Evolutionary conservation across 2,113 vertebrate genomes (phyloP).

Genomic region (Anguilla rostrata): DNA sequence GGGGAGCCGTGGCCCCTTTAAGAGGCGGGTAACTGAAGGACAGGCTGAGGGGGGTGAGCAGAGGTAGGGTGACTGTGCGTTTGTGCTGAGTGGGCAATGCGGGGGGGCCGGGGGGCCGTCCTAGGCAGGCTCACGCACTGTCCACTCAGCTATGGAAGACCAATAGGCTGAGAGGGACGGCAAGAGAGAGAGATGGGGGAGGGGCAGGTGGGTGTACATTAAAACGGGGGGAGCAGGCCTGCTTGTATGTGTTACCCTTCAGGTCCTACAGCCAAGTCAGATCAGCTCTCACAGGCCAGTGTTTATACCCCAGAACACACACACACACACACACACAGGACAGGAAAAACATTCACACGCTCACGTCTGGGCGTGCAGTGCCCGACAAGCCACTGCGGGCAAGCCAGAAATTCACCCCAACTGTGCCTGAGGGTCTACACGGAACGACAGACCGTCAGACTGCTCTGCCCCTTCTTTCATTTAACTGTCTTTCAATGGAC

Average conservation of each 20-base stretch:
- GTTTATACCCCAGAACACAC: not conserved
- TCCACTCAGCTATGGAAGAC: not conserved
- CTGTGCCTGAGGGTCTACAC: not conserved
- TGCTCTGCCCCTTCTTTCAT: not conserved
- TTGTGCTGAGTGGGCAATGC: constrained; percentile 23
- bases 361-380: not conserved
- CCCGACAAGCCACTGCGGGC: not conserved
- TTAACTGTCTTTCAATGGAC: not conserved
- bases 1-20: not conserved
- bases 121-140: not conserved
- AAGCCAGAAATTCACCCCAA: not conserved
- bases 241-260: not conserved
- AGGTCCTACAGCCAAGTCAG: not conserved
- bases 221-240: not conserved
- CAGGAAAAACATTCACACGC: not conserved
- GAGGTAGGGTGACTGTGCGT: constrained; percentile 5
- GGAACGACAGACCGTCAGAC: not conserved
- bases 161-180: not conserved
- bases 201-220: not conserved
- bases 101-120: not conserved
- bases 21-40: not conserved
- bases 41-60: not conserved
- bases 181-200: not conserved
- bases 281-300: not conserved
- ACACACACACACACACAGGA: not conserved